Conservation (phyloP, 2,888 invertebrate species). For the Arctia plantaginis region DNA sequence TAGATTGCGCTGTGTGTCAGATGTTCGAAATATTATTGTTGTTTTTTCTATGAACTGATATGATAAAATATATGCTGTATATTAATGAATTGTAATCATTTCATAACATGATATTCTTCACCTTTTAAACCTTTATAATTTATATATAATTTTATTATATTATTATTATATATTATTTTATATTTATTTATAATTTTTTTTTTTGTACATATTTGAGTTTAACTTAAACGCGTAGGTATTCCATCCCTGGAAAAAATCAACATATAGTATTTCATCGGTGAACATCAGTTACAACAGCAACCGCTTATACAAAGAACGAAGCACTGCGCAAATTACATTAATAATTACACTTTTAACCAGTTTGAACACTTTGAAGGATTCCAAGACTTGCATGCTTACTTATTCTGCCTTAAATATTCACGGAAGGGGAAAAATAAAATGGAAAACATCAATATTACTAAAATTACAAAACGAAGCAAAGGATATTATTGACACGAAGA, state of each 20-base stretch:
- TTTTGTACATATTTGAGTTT: neutral
- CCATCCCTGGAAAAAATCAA: neutral
- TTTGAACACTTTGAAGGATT: neutral
- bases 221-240: neutral
- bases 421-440: neutral
- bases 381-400: neutral
- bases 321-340: neutral
- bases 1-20: too few relatives aligned
- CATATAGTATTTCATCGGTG: neutral
- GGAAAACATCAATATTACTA: neutral
- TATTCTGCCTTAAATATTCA: neutral
- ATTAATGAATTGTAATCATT: too few relatives aligned
- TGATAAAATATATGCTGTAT: too few relatives aligned
- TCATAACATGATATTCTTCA: too few relatives aligned
- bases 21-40: too few relatives aligned
- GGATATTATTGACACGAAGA: slow-evolving; percentile 11
- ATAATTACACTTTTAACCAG: neutral
- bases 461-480: neutral
- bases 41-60: neutral
- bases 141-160: too few relatives aligned
- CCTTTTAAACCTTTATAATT: too few relatives aligned
- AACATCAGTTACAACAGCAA: neutral
- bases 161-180: too few relatives aligned
- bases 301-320: neutral
- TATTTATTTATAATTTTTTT: too few relatives aligned